phyloP scores from a whole-genome alignment of 2,113 vertebrate species.

The Sinocyclocheilus maitianheensis region DNA sequence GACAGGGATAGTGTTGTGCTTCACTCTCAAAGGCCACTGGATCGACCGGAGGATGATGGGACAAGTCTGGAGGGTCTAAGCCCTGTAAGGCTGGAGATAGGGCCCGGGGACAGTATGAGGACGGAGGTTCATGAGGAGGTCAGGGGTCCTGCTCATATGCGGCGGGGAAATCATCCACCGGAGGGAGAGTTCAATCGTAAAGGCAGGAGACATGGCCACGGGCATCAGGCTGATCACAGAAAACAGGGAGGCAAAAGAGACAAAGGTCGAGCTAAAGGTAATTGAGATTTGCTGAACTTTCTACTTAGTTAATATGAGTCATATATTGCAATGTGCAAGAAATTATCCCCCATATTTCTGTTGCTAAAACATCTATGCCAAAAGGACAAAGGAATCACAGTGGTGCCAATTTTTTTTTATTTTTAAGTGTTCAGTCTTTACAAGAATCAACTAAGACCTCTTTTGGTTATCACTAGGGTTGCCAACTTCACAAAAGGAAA shows the following conservation, averaged over 20 bases:
- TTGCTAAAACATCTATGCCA: neutral
- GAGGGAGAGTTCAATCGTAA: slow-evolving; percentile 72
- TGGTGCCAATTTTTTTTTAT: neutral
- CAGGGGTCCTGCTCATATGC: slow-evolving; percentile 67
- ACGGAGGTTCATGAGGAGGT: slow-evolving; percentile 64
- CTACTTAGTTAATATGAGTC: neutral
- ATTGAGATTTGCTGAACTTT: neutral
- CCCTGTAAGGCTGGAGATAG: slow-evolving; percentile 73
- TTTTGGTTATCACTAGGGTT: neutral
- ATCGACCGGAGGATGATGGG: slow-evolving; percentile 72
- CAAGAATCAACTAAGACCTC: neutral
- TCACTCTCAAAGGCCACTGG: slow-evolving; percentile 63
- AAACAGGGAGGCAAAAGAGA: slow-evolving; percentile 80
- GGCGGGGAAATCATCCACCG: slow-evolving; percentile 75
- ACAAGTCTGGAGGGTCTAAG: slow-evolving; percentile 71
- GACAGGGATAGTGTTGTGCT: slow-evolving; percentile 60
- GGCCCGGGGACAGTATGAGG: slow-evolving; percentile 70
- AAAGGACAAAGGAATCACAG: neutral
- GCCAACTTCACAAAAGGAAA: no score
- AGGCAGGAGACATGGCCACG: slow-evolving; percentile 73
- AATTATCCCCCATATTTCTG: no score
- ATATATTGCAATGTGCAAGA: no score
- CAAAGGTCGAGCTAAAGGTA: slow-evolving; percentile 66
- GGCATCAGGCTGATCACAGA: slow-evolving; percentile 69
- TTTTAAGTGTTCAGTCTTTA: neutral